A percentile compares a stretch with the other conserved stretches of the same genome.
These are phyloP conservation scores for Clarias gariepinus DNA, from an alignment of 2,113 vertebrate genomes.

Conservation along the genomic window DNA sequence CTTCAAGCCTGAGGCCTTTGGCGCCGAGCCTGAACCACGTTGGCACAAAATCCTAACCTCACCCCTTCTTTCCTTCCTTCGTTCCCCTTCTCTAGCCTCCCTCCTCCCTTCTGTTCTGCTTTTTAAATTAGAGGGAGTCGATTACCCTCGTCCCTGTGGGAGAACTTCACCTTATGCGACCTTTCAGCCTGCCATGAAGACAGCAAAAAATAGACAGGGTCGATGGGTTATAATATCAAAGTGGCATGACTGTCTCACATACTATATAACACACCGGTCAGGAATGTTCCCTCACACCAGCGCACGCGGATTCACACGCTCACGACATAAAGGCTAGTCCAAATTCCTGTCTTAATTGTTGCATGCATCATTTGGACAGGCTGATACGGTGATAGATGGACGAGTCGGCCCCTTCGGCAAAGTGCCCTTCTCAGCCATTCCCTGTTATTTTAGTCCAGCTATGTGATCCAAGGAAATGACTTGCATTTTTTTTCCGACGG, in stretches of 20 bases:
- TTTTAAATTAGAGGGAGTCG: constrained; percentile 41
- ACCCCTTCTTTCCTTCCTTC: constrained; percentile 37
- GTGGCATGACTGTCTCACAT: background rate
- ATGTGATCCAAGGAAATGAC: constrained; percentile 47
- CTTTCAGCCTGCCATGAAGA: constrained; percentile 19
- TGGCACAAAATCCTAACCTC: constrained; percentile 26
- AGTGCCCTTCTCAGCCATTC: background rate
- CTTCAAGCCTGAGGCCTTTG: constrained; percentile 27
- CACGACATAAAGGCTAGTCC: background rate
- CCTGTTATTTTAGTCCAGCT: constrained; percentile 37
- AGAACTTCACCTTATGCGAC: constrained; percentile 32
- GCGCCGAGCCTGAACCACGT: background rate
- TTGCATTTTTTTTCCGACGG: constrained; percentile 38
- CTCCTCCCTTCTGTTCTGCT: background rate
- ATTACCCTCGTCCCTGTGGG: constrained; percentile 25
- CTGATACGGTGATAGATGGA: constrained; percentile 29
- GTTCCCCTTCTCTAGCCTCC: constrained; percentile 9
- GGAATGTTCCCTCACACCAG: background rate
- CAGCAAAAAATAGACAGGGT: constrained; percentile 33
- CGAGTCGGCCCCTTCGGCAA: background rate
- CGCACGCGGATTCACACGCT: background rate
- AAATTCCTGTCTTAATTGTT: constrained; percentile 35
- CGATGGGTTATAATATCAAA: constrained; percentile 23
- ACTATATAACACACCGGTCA: background rate
- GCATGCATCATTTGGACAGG: constrained; percentile 34